A percentile compares a stretch with the other conserved stretches of the same genome.
phyloP scores from a whole-genome alignment of 2,888 invertebrate species.

The Ophioninae sp. region DNA sequence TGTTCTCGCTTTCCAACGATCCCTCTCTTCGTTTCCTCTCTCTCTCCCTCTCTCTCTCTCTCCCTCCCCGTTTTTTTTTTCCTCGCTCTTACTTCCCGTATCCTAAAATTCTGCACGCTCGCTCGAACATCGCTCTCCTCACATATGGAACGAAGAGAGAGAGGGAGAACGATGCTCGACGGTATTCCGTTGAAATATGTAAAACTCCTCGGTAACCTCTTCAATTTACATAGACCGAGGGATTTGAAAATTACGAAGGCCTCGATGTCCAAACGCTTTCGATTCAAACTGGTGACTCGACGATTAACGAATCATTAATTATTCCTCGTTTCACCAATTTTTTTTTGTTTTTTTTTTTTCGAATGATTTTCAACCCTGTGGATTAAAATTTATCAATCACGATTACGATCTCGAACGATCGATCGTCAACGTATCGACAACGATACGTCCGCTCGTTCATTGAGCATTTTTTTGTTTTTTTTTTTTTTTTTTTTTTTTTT shows the following conservation, averaged over 20 bases:
- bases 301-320: slow-evolving; percentile 33
- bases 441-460: neutral
- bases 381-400: neutral
- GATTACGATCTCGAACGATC: too few relatives aligned
- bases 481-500: too few relatives aligned
- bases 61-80: slow-evolving; percentile 63
- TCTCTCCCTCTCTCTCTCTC: slow-evolving; percentile 30
- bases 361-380: neutral
- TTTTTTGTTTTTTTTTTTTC: slow-evolving; percentile 3
- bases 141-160: slow-evolving; percentile 56
- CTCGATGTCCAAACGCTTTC: slow-evolving; percentile 48
- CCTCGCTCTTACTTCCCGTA: slow-evolving; percentile 57
- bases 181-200: slow-evolving; percentile 80
- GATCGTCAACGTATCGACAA: neutral
- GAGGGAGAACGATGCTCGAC: slow-evolving; percentile 43
- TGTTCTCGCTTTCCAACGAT: slow-evolving; percentile 53
- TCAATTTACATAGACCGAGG: slow-evolving; percentile 79
- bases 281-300: slow-evolving; percentile 72
- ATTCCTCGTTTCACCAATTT: slow-evolving; percentile 23
- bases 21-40: slow-evolving; percentile 47
- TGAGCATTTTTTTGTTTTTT: too few relatives aligned
- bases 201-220: slow-evolving; percentile 80
- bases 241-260: slow-evolving; percentile 43
- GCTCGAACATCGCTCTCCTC: slow-evolving; percentile 44
- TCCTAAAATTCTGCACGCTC: slow-evolving; percentile 52